Evolutionary conservation across 2,113 vertebrate genomes (phyloP).

Genomic region (Pteruthius melanotis): DNA sequence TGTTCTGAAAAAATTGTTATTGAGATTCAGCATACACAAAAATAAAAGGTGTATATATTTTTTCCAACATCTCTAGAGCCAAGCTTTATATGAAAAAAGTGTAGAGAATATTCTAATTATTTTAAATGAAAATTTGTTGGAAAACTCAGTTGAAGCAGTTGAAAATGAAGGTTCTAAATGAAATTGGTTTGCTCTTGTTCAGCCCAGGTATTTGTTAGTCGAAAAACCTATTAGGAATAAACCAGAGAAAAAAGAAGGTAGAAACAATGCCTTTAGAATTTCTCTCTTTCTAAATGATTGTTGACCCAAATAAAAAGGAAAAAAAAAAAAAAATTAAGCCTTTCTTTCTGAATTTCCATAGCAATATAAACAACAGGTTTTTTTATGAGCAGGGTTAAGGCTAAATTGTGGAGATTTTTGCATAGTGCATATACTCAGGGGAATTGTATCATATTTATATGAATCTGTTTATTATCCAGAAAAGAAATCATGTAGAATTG

Average conservation of each 20-base stretch:
- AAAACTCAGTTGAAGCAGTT: neutral
- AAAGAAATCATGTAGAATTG: neutral
- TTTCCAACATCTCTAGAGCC: neutral
- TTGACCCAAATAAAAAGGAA: neutral
- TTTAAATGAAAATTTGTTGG: neutral
- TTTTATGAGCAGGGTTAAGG: neutral
- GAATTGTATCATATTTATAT: neutral
- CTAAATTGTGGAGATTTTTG: neutral
- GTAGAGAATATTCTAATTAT: neutral
- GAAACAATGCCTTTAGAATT: neutral
- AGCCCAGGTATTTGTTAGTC: neutral
- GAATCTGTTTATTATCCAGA: neutral
- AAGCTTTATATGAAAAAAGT: neutral
- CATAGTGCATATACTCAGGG: neutral
- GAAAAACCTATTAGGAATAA: neutral
- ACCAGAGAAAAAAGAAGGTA: neutral
- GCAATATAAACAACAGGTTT: neutral
- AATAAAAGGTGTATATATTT: neutral
- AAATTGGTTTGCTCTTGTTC: neutral
- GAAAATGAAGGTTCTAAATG: neutral
- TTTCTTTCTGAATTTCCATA: neutral
- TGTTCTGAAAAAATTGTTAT: slow-evolving; percentile 49
- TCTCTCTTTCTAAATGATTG: neutral
- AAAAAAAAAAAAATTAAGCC: neutral
- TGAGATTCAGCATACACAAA: neutral